Percentiles rank a stretch among this genome's conserved stretches.
phyloP scores from a whole-genome alignment of 2,888 invertebrate genomes.

The Drosophila atripex region DNA sequence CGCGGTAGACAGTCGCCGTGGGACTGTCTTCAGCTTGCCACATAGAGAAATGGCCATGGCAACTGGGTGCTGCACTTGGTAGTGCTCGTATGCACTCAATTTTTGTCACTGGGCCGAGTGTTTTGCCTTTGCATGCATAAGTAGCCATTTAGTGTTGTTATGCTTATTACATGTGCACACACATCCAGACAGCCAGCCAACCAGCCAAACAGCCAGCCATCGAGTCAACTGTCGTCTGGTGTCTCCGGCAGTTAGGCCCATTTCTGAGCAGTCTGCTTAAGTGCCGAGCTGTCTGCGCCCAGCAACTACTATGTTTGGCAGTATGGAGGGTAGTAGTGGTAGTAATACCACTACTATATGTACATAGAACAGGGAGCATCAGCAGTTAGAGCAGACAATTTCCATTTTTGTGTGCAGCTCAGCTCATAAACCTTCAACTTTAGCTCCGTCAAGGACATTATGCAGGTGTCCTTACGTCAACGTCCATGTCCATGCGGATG shows the following conservation, averaged over 20 bases:
- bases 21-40: conserved; percentile 40
- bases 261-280: conserved; percentile 70
- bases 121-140: conserved; percentile 73
- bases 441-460: conserved; percentile 65
- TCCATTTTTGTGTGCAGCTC: conserved; percentile 76
- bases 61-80: conserved; percentile 62
- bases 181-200: conserved; percentile 20
- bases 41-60: conserved; percentile 67
- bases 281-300: conserved; percentile 60
- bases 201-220: conserved; percentile 22
- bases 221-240: conserved; percentile 61
- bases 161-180: conserved; percentile 68
- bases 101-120: conserved; percentile 51
- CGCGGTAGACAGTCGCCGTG: conserved; percentile 25
- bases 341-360: conserved; percentile 12
- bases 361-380: conserved; percentile 29
- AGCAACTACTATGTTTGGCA: conserved; percentile 19
- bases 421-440: conserved; percentile 78
- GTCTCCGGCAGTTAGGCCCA: conserved; percentile 63
- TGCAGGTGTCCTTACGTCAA: conserved; percentile 63
- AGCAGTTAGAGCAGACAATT: conserved; percentile 65
- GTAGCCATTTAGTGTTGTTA: conserved; percentile 77
- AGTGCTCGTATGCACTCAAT: conserved; percentile 74
- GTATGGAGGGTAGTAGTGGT: not conserved
- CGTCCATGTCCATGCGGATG: conserved; percentile 28